Evolutionary conservation across 2,113 vertebrate species (phyloP), one percentile per base, ranked within the genome.

Genomic region (Ibidorhyncha struthersii): DNA sequence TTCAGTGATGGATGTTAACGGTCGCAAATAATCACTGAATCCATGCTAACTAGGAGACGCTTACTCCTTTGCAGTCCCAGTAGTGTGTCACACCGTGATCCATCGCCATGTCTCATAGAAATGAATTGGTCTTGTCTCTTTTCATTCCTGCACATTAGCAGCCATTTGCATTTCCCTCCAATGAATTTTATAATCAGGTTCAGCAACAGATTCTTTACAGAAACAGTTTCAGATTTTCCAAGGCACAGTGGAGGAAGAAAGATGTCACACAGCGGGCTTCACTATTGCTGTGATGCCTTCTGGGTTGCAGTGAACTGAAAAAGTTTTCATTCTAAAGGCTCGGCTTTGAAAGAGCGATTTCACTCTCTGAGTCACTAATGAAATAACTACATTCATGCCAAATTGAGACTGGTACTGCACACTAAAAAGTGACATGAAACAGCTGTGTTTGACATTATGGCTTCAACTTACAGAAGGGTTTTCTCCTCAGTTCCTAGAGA

Each of bases 1-100:
- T 94, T 92, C 84, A 38, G 53, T 77, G 58, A 94, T 61, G 67
- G 91, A 91, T 96, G 80, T 53, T 61, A 95, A 85, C 19, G 8
- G 59, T 34, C 20, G 80, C 49, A 58, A 70, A 71, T 83, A 86
- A 93, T 94, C 59, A 52, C 40, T 36, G 32, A 96, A 67, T 67
- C 66, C 52, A 34, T 83, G 70, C 55, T 90, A 83, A 93, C 74
- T 81, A 65, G 77, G 45, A 84, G 50, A 30, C 69, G 9, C 43
- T 86, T 91, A 55, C 53, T 94, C 45, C 66, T 85, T 73, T 53
- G 84, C 73, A 67, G 41, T 92, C 53, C 80, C 76, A 76, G 23
- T 20, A 45, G 32, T 9, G 5, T 94, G 66, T 84, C 89, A 93
- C 80, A 59, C 47, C 89, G 14, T 67, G 89, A 95, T 73, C 72